Percentiles rank a stretch among this genome's conserved stretches.
These are phyloP conservation scores for Xylota sylvarum DNA, from an alignment of 2,888 invertebrate species.

Conservation along the genomic window DNA sequence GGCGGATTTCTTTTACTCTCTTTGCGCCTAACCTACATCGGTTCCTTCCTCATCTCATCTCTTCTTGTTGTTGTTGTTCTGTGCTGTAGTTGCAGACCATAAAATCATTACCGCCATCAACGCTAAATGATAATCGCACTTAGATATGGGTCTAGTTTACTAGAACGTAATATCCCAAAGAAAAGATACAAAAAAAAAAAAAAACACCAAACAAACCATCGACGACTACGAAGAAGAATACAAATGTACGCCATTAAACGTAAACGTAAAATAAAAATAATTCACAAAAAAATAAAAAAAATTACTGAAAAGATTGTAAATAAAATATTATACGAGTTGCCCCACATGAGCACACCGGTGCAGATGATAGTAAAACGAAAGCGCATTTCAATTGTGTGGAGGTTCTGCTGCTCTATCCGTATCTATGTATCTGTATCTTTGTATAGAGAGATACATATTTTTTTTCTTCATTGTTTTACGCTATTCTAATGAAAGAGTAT, in stretches of 20 bases:
- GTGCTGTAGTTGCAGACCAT: conserved; percentile 37
- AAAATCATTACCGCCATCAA: conserved; percentile 70
- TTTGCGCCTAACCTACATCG: conserved; percentile 59
- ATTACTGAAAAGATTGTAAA: conserved; percentile 6
- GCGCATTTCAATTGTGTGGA: conserved; percentile 22
- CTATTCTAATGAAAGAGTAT: conserved; percentile 47
- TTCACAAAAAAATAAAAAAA: conserved; percentile 8
- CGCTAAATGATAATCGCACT: conserved; percentile 68
- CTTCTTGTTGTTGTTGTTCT: conserved; percentile 6
- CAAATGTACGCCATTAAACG: conserved; percentile 45
- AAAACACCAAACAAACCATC: too few relatives aligned
- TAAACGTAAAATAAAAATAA: conserved; percentile 28
- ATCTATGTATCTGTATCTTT: conserved; percentile 38
- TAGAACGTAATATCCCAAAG: conserved; percentile 54
- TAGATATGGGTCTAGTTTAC: conserved; percentile 76
- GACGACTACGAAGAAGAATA: conserved; percentile 3
- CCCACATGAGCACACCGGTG: conserved; percentile 51
- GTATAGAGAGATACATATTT: not conserved
- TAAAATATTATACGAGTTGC: conserved; percentile 34
- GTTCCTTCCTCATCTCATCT: conserved; percentile 1
- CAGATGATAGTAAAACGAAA: conserved; percentile 33
- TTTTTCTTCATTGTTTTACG: conserved; percentile 27
- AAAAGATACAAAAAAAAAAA: conserved; percentile 25
- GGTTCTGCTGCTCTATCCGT: not conserved
- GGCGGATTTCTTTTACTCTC: conserved; percentile 13